Base-by-base conservation (phyloP, 2,113 vertebrate species). In the Agelaius tricolor region DNA sequence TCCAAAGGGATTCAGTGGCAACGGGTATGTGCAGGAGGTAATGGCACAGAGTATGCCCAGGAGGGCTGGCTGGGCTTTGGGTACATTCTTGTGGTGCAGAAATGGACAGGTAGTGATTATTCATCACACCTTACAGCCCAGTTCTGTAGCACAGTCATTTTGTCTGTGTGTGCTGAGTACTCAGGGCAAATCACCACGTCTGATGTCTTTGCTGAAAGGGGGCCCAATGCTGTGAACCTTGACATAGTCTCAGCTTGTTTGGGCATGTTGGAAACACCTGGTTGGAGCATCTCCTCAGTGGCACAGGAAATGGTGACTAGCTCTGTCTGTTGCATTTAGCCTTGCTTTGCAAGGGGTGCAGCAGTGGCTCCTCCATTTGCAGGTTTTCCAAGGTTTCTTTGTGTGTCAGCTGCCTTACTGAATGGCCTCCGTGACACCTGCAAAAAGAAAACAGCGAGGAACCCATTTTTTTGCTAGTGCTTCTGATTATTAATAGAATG, bases 401-500 rank as follows among this genome's bases (percentile, higher is more conserved):
- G 95, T 93, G 83, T 87, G 46, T 62, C 11, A 14, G 65, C n/a
- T 89, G 78, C 85, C 69, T 14, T 58, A 43, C 79, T 94, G 84
- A 94, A 62, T 95, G 59, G 92, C 75, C 44, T 93, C 94, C 51
- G 75, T 91, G 67, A 88, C 4, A 33, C 94, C 95, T 91, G 79
- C 75, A 84, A 84, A 92, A 86, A 96, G 87, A 76, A 95, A 94
- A 92, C 65, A 91, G 33, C 10, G 14, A 82, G 52, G 76, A 35
- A 87, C 46, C 61, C 19, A 77, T 95, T 97, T 97, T 97, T 97
- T 83, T 83, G 78, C 89, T 13, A 90, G 44, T 7, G 17, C 28
- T 93, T 91, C 72, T 71, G 87, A 75, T 95, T 96, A 94, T 95
- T 97, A 95, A 94, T 21, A 96, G 88, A 96, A 96, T 93, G 87